Evolutionary conservation across 2,888 invertebrate species (phyloP).

Genomic region (Leuctra nigra): DNA sequence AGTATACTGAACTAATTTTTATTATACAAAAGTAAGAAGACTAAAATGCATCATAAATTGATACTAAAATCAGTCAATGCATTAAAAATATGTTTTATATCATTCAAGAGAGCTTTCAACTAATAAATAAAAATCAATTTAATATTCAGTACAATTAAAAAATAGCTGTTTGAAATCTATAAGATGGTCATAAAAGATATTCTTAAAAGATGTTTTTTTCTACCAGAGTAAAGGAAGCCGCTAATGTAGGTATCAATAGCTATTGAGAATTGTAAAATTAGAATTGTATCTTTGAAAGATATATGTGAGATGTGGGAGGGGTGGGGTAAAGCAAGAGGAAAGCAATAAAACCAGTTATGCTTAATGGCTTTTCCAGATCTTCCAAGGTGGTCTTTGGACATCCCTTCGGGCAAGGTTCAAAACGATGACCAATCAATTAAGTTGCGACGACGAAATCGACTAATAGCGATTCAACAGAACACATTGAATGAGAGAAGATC

Average conservation of each 20-base stretch:
- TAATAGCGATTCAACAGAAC: slow-evolving; percentile 1
- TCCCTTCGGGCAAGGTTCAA: neutral
- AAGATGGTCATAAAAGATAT: slow-evolving; percentile 11
- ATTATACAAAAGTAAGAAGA: too few relatives aligned
- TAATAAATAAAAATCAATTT: neutral
- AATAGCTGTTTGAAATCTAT: slow-evolving; percentile 10
- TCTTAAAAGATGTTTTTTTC: slow-evolving; percentile 8
- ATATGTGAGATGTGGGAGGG: neutral
- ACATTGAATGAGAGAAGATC: too few relatives aligned
- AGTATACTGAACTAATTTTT: too few relatives aligned
- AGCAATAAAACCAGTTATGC: slow-evolving; percentile 5
- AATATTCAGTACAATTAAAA: slow-evolving; percentile 15
- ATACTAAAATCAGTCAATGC: too few relatives aligned
- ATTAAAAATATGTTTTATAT: too few relatives aligned
- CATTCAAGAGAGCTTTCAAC: neutral
- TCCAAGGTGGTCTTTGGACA: slow-evolving; percentile 17
- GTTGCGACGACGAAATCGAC: neutral
- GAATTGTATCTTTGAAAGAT: neutral
- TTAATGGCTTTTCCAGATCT: neutral
- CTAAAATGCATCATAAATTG: too few relatives aligned
- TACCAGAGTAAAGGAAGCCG: neutral
- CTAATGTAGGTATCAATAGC: slow-evolving; percentile 15
- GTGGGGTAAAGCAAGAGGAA: neutral
- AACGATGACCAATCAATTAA: slow-evolving; percentile 13
- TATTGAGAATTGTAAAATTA: slow-evolving; percentile 2